Base-by-base conservation (phyloP, 1,140 invertebrate genomes). In the Drosophila dunni region DNA sequence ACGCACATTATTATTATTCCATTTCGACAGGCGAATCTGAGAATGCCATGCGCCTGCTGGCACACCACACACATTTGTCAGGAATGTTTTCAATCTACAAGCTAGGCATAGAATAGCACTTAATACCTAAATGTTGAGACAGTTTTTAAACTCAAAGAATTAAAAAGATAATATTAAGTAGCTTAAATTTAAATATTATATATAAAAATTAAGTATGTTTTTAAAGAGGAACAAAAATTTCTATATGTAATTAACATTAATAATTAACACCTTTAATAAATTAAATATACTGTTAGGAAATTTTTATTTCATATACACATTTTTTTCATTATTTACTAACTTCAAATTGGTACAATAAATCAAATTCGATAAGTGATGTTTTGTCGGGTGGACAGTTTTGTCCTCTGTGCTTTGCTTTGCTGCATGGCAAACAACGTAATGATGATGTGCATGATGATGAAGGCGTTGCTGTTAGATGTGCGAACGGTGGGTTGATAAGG, bases 1-100 rank as follows among this genome's bases (percentile, higher is more conserved):
- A 91, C 91, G 91, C 88, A 83, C 81, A 91, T 92, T 91, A 92
- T 88, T 86, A 90, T 91, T 91, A 90, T 91, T 90, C 77, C 85
- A 89, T 89, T 89, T 89, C 85, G 78, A 80, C 78, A 71, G 80
- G 60, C 77, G 79, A 89, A 81, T 81, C 76, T 54, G 76, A 77
- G 84, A 62, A 71, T 65, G 67, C 50, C 44, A 15, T 45, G 54
- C 64, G 46, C 63, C 56, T 65, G n/a, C 13, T 66, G 36, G 68
- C 66, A 80, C 83, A 88, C 83, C 83, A 29, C 45, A 65, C 83
- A 34, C 74, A 78, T 9, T 11, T 54, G 53, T 61, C 54, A 1
- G 7, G 10, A 24, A 11, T 10, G 44, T 5, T 66, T 58, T 64
- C 11, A 11, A 1, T 40, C 24, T 10, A 6, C 3, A 42, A 11